A percentile compares a stretch with the other conserved stretches of the same genome.
Evolutionary conservation across 1,140 invertebrate species (phyloP).

Genomic region (Chlorops oryzae): DNA sequence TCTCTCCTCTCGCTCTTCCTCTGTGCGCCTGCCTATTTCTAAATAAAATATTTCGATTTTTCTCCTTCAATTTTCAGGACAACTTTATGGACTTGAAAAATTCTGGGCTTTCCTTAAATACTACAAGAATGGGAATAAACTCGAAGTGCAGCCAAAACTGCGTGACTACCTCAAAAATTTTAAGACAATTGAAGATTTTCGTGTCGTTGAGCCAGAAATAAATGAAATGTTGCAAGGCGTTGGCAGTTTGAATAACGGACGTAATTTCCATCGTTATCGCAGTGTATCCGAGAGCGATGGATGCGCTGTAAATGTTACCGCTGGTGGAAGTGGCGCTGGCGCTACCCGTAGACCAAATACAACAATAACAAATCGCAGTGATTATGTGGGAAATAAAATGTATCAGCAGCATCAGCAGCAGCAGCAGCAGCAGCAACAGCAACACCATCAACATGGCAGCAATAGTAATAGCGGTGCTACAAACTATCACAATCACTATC

Average conservation of each 20-base stretch:
- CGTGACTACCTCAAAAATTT: slow-evolving; percentile 79
- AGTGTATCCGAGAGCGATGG: slow-evolving; percentile 56
- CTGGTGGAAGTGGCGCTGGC: no score
- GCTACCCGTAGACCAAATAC: slow-evolving; percentile 42
- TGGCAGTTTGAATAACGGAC: slow-evolving; percentile 46
- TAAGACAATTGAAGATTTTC: slow-evolving; percentile 92
- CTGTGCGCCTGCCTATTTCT: no score
- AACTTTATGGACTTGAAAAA: slow-evolving; percentile 96
- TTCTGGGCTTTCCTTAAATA: slow-evolving; percentile 98
- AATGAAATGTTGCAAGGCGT: slow-evolving; percentile 53
- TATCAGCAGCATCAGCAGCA: slow-evolving; percentile 39
- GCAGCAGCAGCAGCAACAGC: slow-evolving; percentile 34
- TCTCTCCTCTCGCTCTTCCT: no score
- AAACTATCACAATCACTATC: slow-evolving; percentile 22
- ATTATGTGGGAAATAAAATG: slow-evolving; percentile 40
- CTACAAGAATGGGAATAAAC: slow-evolving; percentile 71
- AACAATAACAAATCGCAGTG: slow-evolving; percentile 44
- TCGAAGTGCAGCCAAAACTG: slow-evolving; percentile 76
- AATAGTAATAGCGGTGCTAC: slow-evolving; percentile 22
- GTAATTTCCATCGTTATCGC: slow-evolving; percentile 53
- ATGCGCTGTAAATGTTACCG: slow-evolving; percentile 29
- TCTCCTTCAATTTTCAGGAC: slow-evolving; percentile 71
- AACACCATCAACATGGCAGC: slow-evolving; percentile 23
- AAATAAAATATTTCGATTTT: no score
- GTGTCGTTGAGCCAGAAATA: slow-evolving; percentile 65